These are phyloP conservation scores for Eristalis intricaria DNA, from an alignment of 2,888 invertebrate species.

Conservation along the genomic window DNA sequence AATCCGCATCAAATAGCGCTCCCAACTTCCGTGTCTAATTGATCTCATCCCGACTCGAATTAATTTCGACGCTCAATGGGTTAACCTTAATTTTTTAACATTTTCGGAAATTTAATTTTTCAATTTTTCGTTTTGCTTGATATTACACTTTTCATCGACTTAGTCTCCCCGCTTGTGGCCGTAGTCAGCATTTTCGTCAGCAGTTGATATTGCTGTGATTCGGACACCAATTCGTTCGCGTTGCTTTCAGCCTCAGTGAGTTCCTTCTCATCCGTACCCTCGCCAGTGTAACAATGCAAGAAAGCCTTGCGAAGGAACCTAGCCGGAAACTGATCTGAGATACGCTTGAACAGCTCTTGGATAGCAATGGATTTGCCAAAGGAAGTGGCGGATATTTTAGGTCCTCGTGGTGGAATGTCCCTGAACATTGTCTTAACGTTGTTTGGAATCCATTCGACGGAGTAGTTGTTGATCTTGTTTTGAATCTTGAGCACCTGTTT, in stretches of 20 bases:
- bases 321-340: slow-evolving; percentile 93
- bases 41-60: background rate
- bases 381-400: slow-evolving; percentile 94
- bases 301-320: slow-evolving; percentile 98
- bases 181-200: slow-evolving; percentile 93
- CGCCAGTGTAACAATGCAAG: slow-evolving; percentile 98
- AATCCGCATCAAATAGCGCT: no score
- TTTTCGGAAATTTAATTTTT: slow-evolving; percentile 66
- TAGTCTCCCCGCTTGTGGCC: slow-evolving; percentile 90
- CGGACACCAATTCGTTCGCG: slow-evolving; percentile 94
- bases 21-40: no score
- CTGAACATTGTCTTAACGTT: slow-evolving; percentile 97
- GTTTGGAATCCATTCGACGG: slow-evolving; percentile 97
- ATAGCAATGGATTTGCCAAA: slow-evolving; percentile 94
- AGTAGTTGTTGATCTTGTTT: slow-evolving; percentile 96
- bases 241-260: slow-evolving; percentile 98
- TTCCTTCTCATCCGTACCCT: slow-evolving; percentile 99
- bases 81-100: slow-evolving; percentile 60
- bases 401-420: slow-evolving; percentile 89
- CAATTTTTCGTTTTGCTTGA: slow-evolving; percentile 42
- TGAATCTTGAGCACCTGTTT: slow-evolving; percentile 98
- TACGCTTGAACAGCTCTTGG: slow-evolving; percentile 94
- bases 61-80: no score
- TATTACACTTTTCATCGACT: slow-evolving; percentile 81
- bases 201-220: slow-evolving; percentile 97